Percentiles rank a stretch among this genome's conserved stretches.
Conservation (phyloP, 2,113 vertebrate species). For the Larimichthys polyactis region DNA sequence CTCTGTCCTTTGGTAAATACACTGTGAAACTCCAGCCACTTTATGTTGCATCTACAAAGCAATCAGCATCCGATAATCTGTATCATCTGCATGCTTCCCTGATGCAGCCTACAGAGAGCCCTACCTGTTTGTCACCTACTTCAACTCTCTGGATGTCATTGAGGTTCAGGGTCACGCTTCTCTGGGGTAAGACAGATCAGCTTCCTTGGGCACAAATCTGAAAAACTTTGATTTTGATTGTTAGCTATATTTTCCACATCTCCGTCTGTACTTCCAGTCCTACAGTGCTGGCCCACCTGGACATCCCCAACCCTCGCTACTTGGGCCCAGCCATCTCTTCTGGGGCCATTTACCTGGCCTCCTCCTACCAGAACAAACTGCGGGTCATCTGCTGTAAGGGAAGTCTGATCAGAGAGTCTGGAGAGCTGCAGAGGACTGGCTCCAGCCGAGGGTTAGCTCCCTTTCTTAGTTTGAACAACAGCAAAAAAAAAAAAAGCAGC, state of each 20-base stretch:
- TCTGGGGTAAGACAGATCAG: conserved; percentile 87
- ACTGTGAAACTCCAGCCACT: background rate
- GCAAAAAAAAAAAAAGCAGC: background rate
- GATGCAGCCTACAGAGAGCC: conserved; percentile 95
- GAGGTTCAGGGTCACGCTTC: conserved; percentile 95
- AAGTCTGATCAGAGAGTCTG: conserved; percentile 94
- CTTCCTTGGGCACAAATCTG: too few species aligned
- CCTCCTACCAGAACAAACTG: conserved; percentile 98
- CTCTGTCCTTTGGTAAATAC: conserved; percentile 93
- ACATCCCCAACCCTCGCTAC: conserved; percentile 96
- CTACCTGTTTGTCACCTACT: conserved; percentile 98
- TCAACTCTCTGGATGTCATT: conserved; percentile 98
- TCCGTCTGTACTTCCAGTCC: conserved; percentile 80
- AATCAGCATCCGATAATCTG: background rate
- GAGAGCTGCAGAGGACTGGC: conserved; percentile 90
- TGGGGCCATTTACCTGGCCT: conserved; percentile 97
- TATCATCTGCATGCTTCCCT: background rate
- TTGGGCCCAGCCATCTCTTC: conserved; percentile 97
- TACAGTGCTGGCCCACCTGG: conserved; percentile 92
- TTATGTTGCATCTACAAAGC: background rate
- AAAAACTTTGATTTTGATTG: background rate
- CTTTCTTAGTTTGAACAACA: background rate
- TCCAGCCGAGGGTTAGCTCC: conserved; percentile 80
- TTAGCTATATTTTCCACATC: background rate
- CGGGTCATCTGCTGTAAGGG: conserved; percentile 99